phyloP scores from a whole-genome alignment of 2,113 vertebrate species.

The Propithecus coquereli region DNA sequence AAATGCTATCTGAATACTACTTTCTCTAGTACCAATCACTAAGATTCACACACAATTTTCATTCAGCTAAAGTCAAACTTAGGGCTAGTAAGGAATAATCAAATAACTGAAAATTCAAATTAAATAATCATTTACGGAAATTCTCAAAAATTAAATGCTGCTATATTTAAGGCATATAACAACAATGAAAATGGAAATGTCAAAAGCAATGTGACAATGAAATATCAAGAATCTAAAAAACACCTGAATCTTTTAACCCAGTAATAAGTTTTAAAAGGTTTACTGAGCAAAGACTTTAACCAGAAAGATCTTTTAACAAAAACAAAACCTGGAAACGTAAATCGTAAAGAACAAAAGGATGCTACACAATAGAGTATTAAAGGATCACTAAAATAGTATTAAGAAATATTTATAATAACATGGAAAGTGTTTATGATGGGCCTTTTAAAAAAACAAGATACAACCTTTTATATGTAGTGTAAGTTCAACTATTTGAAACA shows the following conservation, averaged over 20 bases:
- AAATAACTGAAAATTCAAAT: not conserved
- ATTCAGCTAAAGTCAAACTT: not conserved
- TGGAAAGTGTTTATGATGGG: not conserved
- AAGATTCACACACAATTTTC: not conserved
- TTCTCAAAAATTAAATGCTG: not conserved
- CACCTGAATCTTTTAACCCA: not conserved
- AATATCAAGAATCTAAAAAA: not conserved
- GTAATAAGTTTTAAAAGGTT: not conserved
- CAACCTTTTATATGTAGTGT: not conserved
- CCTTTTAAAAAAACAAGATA: not conserved
- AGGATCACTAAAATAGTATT: not conserved
- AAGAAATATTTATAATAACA: not conserved
- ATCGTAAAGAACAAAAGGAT: not conserved
- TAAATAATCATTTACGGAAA: not conserved
- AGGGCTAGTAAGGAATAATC: not conserved
- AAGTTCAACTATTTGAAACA: not conserved
- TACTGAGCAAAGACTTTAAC: not conserved
- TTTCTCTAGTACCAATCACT: not conserved
- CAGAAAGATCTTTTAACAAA: not conserved
- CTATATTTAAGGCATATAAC: not conserved
- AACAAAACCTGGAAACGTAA: not conserved
- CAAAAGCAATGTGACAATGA: not conserved
- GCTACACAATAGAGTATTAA: not conserved
- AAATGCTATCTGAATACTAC: not conserved
- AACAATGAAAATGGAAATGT: not conserved